Conservation (phyloP, 2,888 invertebrate species). For the Netelia fuscicornis region DNA sequence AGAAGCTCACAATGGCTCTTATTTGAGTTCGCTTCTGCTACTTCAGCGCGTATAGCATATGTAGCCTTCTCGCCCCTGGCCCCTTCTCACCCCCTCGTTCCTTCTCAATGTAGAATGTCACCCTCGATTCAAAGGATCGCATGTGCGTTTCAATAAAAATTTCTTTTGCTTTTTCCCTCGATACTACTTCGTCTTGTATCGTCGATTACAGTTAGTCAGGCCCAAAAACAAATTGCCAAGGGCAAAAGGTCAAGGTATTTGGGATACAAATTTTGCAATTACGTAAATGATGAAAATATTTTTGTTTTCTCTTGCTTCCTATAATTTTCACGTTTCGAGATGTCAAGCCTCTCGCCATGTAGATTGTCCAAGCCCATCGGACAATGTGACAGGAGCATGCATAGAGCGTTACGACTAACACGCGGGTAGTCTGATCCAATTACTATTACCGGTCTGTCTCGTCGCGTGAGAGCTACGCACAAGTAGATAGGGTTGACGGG, state of each 20-base stretch:
- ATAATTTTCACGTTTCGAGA: too few relatives aligned
- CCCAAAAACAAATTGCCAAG: neutral
- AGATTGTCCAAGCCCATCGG: too few relatives aligned
- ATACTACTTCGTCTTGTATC: constrained; percentile 12
- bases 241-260: neutral
- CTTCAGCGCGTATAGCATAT: constrained; percentile 16
- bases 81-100: constrained; percentile 11
- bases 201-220: neutral
- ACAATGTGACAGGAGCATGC: neutral
- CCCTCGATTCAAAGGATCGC: constrained; percentile 51
- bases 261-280: neutral
- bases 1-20: constrained; percentile 64
- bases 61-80: constrained; percentile 16
- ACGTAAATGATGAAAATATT: neutral
- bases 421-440: constrained; percentile 56
- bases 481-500: constrained; percentile 49
- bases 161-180: neutral
- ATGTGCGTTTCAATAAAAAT: constrained; percentile 41
- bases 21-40: constrained; percentile 57
- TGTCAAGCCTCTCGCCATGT: too few relatives aligned
- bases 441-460: constrained; percentile 55
- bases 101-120: constrained; percentile 54
- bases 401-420: constrained; percentile 46
- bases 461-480: constrained; percentile 35
- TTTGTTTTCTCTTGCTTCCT: too few relatives aligned